Evolutionary conservation across 2,113 vertebrate species (phyloP), one percentile per base, ranked within the genome.

Genomic region (Equus przewalskii): DNA sequence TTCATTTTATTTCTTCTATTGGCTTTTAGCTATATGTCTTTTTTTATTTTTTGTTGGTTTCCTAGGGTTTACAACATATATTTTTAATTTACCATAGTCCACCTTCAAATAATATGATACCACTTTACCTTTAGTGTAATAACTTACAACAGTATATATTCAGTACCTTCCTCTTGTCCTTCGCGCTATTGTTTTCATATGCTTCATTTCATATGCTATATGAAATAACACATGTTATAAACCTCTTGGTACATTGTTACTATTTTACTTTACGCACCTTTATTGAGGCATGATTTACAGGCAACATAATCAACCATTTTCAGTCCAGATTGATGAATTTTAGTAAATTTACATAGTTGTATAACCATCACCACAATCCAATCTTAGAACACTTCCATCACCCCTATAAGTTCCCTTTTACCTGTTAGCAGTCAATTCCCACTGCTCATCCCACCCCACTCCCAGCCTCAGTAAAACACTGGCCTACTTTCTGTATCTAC

Each of bases 181-280:
- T 79, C 58, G 26, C 84, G 70, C 69, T 94, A 60, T 79, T 89
- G 19, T 56, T 92, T 60, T 82, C 16, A 56, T 62, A 54, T 30
- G 56, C 2, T 84, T 83, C 26, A 92, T 80, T 92, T 92, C 28
- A 41, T 41, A 41, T 41, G 36, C 36, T 41, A 41, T 41, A 41
- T 41, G 36, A 41, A 41, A 41, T 41, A 51, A 75, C 8, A 14
- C 46, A n/a, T 18, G 12, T 78, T 73, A 58, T 64, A 76, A 85
- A 54, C 30, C 6, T 26, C 16, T 60, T 56, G 65, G 19, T 30
- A 80, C 4, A 44, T 22, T 62, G 41, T 58, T 94, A n/a, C 84
- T 89, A 51, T 46, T 94, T 91, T 81, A 89, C 21, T 81, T 79
- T 75, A 70, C 69, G 49, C 62, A 81, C 14, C 13, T 88, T 93